Base-by-base conservation (phyloP, 2,888 invertebrate genomes). In the Phyto melanocephala region DNA sequence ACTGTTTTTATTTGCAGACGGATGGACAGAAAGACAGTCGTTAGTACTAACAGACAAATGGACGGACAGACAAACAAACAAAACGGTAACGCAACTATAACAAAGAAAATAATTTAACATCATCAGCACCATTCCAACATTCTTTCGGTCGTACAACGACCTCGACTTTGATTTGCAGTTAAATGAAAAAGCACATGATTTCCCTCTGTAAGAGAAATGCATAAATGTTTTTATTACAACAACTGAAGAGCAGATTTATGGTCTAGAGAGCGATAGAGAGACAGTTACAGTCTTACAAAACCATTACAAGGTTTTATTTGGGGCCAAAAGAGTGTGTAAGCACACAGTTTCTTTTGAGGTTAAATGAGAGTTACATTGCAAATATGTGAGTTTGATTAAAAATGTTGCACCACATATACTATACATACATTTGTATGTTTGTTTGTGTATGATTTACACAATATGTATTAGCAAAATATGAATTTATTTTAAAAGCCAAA, bases 111-210 rank as follows among this genome's bases (percentile, higher is more conserved):
- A 83, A 79, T 77, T 82, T 72, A 84, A 82, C 81, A 84, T 81
- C 79, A 83, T 58, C 81, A 84, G 76, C 79, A 84, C 83, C 82
- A 81, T 80, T 81, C 80, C 83, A 87, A 88, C 89, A 90, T 90
- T 89, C 88, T 88, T 90, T 89, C 87, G 86, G 88, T 89, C 88
- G 89, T 89, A 89, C 89, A 89, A 89, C 89, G 89, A 89, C 89
- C 89, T 89, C 89, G 89, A 89, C 89, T 89, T 89, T 89, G 89
- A 89, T 89, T 89, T 89, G 89, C 88, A 88, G 88, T 88, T 87
- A 83, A 80, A 78, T 52, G 74, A 70, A 77, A 45, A 60, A 62
- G 76, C 75, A 84, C 68, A 85, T 81, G 78, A 78, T 78, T 81
- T 81, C 52, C 80, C 70, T 28, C 33, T 37, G 67, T 54, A 74